Evolutionary conservation across 2,888 invertebrate species (phyloP).

Genomic region (Heteromurus nitidus): DNA sequence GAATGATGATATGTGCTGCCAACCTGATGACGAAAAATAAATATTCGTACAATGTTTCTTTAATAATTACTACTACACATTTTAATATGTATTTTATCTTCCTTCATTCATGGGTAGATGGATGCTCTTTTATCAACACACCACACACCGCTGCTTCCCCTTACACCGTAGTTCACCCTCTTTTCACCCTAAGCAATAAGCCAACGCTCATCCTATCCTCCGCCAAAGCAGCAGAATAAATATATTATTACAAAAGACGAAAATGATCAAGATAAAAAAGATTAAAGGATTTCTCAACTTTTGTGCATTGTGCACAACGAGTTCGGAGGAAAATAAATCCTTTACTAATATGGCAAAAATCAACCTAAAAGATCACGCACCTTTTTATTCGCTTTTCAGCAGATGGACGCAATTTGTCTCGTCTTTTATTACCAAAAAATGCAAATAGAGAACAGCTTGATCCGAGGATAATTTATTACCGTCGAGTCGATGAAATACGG

Average conservation of each 20-base stretch:
- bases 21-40: slow-evolving; percentile 54
- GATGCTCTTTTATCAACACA: too few relatives aligned
- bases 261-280: too few relatives aligned
- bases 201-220: too few relatives aligned
- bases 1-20: slow-evolving; percentile 20
- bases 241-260: too few relatives aligned
- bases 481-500: slow-evolving; percentile 54
- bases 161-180: too few relatives aligned
- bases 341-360: slow-evolving; percentile 56
- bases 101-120: too few relatives aligned
- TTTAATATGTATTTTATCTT: slow-evolving; percentile 43
- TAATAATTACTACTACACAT: slow-evolving; percentile 52
- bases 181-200: too few relatives aligned
- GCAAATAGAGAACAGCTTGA: slow-evolving; percentile 70
- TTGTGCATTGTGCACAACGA: too few relatives aligned
- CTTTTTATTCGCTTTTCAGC: slow-evolving; percentile 36
- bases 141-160: too few relatives aligned
- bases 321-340: too few relatives aligned
- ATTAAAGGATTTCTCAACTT: too few relatives aligned
- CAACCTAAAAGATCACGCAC: slow-evolving; percentile 25
- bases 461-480: slow-evolving; percentile 64
- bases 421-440: slow-evolving; percentile 70
- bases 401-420: slow-evolving; percentile 73
- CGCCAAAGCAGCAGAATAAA: too few relatives aligned
- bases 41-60: slow-evolving; percentile 34